Evolutionary conservation across 2,888 invertebrate species (phyloP).

Genomic region (Netelia virgata): DNA sequence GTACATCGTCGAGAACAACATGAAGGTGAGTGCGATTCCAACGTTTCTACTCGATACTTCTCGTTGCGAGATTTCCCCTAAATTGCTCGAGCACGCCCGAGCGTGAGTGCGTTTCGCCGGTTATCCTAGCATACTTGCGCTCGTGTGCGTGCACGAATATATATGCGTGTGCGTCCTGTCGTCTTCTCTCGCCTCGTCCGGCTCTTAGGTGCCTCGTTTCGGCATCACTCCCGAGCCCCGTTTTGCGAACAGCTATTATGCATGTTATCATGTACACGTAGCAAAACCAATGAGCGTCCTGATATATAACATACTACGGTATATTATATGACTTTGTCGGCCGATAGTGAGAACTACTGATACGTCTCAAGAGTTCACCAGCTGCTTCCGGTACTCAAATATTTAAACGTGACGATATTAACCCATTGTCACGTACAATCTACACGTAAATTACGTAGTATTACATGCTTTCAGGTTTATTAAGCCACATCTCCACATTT

Average conservation of each 20-base stretch:
- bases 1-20: constrained; percentile 96
- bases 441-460: not conserved
- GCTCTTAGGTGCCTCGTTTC: constrained; percentile 6
- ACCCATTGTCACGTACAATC: not conserved
- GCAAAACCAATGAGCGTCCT: constrained; percentile 26
- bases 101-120: not conserved
- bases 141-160: not conserved
- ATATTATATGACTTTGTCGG: not conserved
- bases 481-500: not conserved
- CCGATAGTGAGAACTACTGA: not conserved
- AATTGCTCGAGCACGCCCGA: not conserved
- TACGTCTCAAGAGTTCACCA: not conserved
- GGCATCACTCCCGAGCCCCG: constrained; percentile 17
- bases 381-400: constrained; percentile 10
- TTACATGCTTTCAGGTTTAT: not conserved
- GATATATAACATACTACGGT: not conserved
- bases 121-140: not conserved
- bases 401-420: not conserved
- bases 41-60: not conserved
- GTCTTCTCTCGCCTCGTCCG: constrained; percentile 20
- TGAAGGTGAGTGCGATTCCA: constrained; percentile 89
- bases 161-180: not conserved
- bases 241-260: constrained; percentile 37
- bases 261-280: constrained; percentile 17
- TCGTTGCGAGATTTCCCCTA: not conserved